These are phyloP conservation scores for Mustela lutreola DNA, from an alignment of 2,113 vertebrate species.

Conservation along the genomic window DNA sequence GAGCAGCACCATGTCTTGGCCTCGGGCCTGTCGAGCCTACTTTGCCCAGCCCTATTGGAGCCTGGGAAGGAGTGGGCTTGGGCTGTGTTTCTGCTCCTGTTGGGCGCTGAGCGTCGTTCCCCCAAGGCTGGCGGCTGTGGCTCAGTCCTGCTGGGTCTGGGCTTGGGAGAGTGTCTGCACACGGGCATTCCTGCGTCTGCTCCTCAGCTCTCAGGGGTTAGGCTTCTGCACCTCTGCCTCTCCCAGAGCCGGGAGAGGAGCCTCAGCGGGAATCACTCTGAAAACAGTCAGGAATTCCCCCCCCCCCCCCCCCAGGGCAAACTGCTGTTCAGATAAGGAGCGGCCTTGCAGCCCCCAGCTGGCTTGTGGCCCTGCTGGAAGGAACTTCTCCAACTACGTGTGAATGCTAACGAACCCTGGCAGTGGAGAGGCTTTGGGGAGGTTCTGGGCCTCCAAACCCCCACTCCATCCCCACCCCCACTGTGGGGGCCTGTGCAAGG, in stretches of 20 bases:
- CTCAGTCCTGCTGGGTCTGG: background rate
- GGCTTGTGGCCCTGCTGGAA: background rate
- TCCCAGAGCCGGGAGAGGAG: background rate
- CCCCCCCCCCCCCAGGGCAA: background rate
- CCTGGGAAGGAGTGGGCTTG: background rate
- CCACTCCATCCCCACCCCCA: no score
- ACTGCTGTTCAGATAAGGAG: background rate
- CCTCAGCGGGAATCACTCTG: background rate
- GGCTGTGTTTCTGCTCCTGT: background rate
- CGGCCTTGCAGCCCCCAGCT: no score
- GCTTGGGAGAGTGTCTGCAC: background rate
- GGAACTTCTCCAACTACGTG: no score
- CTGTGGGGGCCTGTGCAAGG: accelerated
- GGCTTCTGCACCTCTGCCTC: background rate
- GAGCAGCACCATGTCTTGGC: background rate
- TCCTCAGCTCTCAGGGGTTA: background rate
- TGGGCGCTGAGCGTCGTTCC: background rate
- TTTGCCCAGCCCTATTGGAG: background rate
- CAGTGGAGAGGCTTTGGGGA: background rate
- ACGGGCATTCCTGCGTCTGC: background rate
- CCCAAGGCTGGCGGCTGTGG: background rate
- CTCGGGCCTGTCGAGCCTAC: background rate
- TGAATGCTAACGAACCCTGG: background rate
- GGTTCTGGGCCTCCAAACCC: background rate
- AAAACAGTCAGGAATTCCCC: background rate